Base-by-base conservation (phyloP, 2,888 invertebrate genomes). In the Biston betularia region DNA sequence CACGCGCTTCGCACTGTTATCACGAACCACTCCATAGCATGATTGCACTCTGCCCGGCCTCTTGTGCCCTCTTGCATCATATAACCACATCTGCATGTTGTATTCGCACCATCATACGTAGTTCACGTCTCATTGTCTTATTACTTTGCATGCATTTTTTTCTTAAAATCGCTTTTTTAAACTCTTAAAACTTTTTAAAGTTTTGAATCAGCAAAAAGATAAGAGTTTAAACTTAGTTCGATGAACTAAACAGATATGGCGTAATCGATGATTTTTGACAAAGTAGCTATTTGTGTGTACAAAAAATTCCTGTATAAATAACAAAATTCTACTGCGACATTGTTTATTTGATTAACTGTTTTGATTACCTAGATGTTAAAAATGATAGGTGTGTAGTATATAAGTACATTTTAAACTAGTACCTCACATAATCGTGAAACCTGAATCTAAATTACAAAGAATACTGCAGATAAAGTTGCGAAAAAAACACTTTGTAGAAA, bases 1-100 rank as follows among this genome's bases (percentile, higher is more conserved):
- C 89, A 89, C 84, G 83, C 70, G 87, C 75, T 89, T 78, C 75
- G 77, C 77, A 79, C 80, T 82, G 75, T 83, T 85, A 86, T 84
- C 83, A 81, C 72, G 63, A 78, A 68, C 77, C 71, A 70, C 75
- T 73, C 71, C 74, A 77, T 71, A 71, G 72, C 63, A 67, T 68
- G 72, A 72, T 75, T 79, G 79, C 80, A 79, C 78, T 78, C 75
- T 77, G 76, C 81, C 76, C 79, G 82, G 80, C 81, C 83, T 82
- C 82, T 82, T 77, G 79, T 80, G 79, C 83, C 77, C 80, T 83
- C 81, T 83, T 84, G 82, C 84, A 83, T 83, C 82, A 82, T 79
- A 75, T 77, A 54, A 53, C 59, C 68, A 72, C 66, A 71, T 75
- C 70, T 71, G 69, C 73, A 74, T 73, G 75, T 69, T 67, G 54